Percentiles rank a stretch among this genome's conserved stretches.
phyloP scores from a whole-genome alignment of 2,113 vertebrate species.

The Poeciliopsis retropinna region DNA sequence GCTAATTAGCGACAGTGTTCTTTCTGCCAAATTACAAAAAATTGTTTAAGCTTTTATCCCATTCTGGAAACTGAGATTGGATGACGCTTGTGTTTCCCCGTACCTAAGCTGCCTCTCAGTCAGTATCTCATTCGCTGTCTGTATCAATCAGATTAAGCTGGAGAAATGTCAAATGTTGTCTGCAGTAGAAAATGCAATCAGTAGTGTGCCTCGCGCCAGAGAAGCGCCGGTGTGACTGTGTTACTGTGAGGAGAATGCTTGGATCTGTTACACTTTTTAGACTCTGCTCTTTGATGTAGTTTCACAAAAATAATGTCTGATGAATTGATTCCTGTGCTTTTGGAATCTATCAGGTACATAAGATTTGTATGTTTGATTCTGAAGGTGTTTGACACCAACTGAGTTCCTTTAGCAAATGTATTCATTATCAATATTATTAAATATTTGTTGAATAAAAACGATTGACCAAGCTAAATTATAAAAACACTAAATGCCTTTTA shows the following conservation, averaged over 20 bases:
- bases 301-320: conserved; percentile 43
- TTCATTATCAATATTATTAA: background rate
- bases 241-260: conserved; percentile 35
- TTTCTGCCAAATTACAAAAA: conserved; percentile 30
- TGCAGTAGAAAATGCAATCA: conserved; percentile 34
- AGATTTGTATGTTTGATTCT: conserved; percentile 17
- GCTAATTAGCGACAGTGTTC: conserved; percentile 20
- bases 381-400: conserved; percentile 26
- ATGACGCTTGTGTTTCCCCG: conserved; percentile 7
- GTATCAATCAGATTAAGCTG: conserved; percentile 40
- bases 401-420: background rate
- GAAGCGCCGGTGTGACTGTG: background rate
- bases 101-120: conserved; percentile 21
- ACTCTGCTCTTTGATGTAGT: conserved; percentile 46
- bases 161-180: conserved; percentile 37
- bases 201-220: conserved; percentile 25
- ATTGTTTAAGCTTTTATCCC: conserved; percentile 33
- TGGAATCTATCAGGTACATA: conserved; percentile 33
- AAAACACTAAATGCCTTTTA: background rate
- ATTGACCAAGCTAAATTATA: background rate
- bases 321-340: conserved; percentile 30
- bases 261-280: conserved; percentile 19
- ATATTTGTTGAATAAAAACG: background rate
- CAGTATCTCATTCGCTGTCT: conserved; percentile 30
- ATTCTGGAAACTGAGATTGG: conserved; percentile 38